These are phyloP conservation scores for Sussaba pulchella DNA, from an alignment of 2,888 invertebrate genomes.

Conservation along the genomic window DNA sequence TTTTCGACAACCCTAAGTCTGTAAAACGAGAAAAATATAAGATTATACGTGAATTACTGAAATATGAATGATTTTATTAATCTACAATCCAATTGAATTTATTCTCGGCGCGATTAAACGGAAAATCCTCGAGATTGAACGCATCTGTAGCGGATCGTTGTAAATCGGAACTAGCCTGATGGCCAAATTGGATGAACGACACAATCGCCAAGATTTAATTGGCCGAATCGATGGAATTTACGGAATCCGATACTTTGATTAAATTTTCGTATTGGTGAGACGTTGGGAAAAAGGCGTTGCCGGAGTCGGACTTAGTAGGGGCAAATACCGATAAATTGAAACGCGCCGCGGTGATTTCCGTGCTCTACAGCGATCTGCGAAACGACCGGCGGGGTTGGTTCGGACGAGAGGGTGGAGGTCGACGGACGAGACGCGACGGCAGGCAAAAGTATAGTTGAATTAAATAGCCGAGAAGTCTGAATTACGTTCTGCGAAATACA, in stretches of 20 bases:
- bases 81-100: no score
- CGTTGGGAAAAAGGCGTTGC: constrained; percentile 13
- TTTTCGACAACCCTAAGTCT: no score
- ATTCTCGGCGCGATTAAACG: no score
- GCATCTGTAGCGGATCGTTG: constrained; percentile 2
- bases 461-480: neutral
- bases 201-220: constrained; percentile 42
- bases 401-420: neutral
- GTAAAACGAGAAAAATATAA: no score
- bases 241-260: constrained; percentile 33
- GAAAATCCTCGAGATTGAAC: constrained; percentile 28
- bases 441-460: neutral
- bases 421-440: neutral
- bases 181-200: constrained; percentile 21
- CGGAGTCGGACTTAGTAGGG: neutral
- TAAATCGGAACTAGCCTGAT: constrained; percentile 40
- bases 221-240: constrained; percentile 21
- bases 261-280: constrained; percentile 34
- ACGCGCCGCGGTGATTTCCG: constrained; percentile 35
- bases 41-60: no score
- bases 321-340: constrained; percentile 52
- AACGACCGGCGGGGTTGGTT: constrained; percentile 21
- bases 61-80: no score
- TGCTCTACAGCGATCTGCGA: constrained; percentile 20
- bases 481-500: neutral